These are phyloP conservation scores for Rutpela maculata DNA, from an alignment of 2,888 invertebrate genomes.

Conservation along the genomic window DNA sequence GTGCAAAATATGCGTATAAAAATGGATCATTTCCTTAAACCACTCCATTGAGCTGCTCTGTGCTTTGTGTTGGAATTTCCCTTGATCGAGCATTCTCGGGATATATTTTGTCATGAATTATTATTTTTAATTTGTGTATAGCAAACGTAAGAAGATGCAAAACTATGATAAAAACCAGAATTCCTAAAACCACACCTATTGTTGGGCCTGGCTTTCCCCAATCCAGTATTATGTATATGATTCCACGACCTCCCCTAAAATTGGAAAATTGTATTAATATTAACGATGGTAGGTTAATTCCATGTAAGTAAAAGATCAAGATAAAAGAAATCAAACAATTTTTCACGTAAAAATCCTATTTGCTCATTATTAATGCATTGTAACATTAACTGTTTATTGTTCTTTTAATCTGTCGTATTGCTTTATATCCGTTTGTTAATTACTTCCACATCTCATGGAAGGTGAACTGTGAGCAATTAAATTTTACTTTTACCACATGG, in stretches of 20 bases:
- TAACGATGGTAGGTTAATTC: no score
- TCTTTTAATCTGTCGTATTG: no score
- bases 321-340: no score
- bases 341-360: no score
- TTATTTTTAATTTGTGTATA: conserved; percentile 3
- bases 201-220: conserved; percentile 16
- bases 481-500: no score
- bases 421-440: no score
- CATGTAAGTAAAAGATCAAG: no score
- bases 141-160: conserved; percentile 21
- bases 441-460: no score
- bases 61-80: conserved; percentile 1
- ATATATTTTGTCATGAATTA: conserved; percentile 11
- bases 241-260: conserved; percentile 27
- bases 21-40: neutral
- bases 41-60: neutral
- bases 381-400: no score
- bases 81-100: neutral
- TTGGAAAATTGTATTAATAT: neutral
- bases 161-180: neutral
- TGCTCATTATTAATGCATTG: no score
- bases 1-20: no score
- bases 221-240: conserved; percentile 18
- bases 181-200: neutral
- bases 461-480: no score